Percentiles rank a stretch among this genome's conserved stretches.
These are phyloP conservation scores for Ericerus pela DNA, from an alignment of 1,140 invertebrate genomes.

Conservation along the genomic window DNA sequence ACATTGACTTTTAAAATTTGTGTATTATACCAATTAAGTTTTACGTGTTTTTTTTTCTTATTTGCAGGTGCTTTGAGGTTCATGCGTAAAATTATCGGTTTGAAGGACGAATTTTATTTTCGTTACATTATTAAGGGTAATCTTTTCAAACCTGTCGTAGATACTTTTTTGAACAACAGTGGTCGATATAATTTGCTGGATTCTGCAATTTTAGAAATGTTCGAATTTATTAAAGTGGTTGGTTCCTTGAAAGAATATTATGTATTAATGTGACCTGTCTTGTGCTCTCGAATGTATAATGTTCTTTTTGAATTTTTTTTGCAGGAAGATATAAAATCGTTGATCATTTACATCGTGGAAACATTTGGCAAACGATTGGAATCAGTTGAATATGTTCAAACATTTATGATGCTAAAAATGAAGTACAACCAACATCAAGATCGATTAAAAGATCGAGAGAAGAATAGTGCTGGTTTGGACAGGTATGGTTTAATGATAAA, in stretches of 20 bases:
- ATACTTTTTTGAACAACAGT: slow-evolving; percentile 91
- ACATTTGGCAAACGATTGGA: slow-evolving; percentile 88
- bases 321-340: slow-evolving; percentile 82
- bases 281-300: too few relatives aligned
- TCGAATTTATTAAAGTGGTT: slow-evolving; percentile 92
- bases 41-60: too few relatives aligned
- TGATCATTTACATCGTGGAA: slow-evolving; percentile 86
- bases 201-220: slow-evolving; percentile 96
- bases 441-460: slow-evolving; percentile 66
- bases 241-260: slow-evolving; percentile 20
- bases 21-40: slow-evolving; percentile 4
- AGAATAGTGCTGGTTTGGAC: slow-evolving; percentile 44
- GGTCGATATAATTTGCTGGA: slow-evolving; percentile 96
- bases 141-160: slow-evolving; percentile 87
- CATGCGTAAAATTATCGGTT: slow-evolving; percentile 88
- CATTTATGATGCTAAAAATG: slow-evolving; percentile 80
- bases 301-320: too few relatives aligned
- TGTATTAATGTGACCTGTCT: not conserved
- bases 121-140: slow-evolving; percentile 91
- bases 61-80: slow-evolving; percentile 76
- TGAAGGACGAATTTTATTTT: slow-evolving; percentile 98
- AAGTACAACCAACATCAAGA: slow-evolving; percentile 92
- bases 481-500: slow-evolving; percentile 25
- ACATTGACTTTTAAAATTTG: too few relatives aligned
- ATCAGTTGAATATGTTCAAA: slow-evolving; percentile 90